Base-by-base conservation (phyloP, 2,888 invertebrate species). In the Eilema griseolum region DNA sequence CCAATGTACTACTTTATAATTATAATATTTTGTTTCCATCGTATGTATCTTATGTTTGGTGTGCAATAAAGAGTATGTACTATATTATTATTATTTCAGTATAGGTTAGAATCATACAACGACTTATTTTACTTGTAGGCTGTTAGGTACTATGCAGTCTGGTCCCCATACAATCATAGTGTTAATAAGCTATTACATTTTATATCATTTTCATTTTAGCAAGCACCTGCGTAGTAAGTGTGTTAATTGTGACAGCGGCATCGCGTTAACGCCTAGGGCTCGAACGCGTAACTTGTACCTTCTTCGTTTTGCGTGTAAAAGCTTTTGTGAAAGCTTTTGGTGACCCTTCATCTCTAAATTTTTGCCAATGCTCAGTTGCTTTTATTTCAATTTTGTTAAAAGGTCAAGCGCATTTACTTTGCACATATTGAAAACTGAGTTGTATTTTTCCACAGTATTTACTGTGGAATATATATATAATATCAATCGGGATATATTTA, bases 281-380 rank as follows among this genome's bases (percentile, higher is more conserved):
- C 33, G 31, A 33, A 33, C 61, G 10, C 31, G 20, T 61, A 28
- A 26, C 31, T 61, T n/a, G 2, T 52, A 60, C 28, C 60, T 60
- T 60, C 24, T 63, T 63, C 62, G 23, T 41, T 63, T 46, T 46
- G 14, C 26, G 63, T 28, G 23, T 63, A 63, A 63, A 63, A 41
- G 41, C 41, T 46, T 26, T 23, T 41, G 2, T 26, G 37, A 33
- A 62, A 63, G 37, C 62, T 59, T 26, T 33, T 31, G 33, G 7
- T 59, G 24, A 61, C 61, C 61, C n/a, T 61, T 31, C 20, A 12
- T 28, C 31, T 24, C 24, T n/a, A 52, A 52, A 28, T 59, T 59
- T 28, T 59, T 26, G 24, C 59, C 8, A 24, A 14, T 59, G 7
- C 16, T 20, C 28, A 59, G 7, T 28, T 59, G 59, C 26, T 59